Base-by-base conservation (phyloP, 2,797 vertebrate genomes). In the Podarcis siculus region DNA sequence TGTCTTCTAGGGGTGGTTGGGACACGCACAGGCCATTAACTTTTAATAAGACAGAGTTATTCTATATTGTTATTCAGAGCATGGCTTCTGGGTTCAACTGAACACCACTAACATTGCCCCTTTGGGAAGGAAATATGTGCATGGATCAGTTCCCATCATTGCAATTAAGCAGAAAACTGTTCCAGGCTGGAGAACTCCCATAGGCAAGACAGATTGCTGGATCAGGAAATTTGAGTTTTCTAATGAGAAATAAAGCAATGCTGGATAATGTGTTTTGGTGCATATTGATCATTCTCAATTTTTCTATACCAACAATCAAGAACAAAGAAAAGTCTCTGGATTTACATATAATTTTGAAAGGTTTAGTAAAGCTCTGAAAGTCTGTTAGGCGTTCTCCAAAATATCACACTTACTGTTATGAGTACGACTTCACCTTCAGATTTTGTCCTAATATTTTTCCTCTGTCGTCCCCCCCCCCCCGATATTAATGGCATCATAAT, bases 1-100 rank as follows among this genome's bases (percentile, higher is more conserved):
- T 32, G 27, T n/a, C 39, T 32, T 79, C 17, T 8, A 73, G 37
- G 72, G 58, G 37, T 75, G 5, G 15, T 35, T 76, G 25, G 55
- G 27, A 64, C 58, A 76, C 15, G 37, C 15, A 19, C 21, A 8
- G 35, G 19, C 35, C 75, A 3, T 75, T 8, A 17, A 30, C 5
- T 1, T 69, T 61, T 73, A 64, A 66, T 25, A 23, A 30, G 45
- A 19, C 13, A 72, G 30, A 66, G 42, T 15, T 79, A 37, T 58
- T 79, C 73, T 64, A 90, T 89, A 93, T 90, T 79, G 94, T 94
- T 94, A 93, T 93, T 95, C 87, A 86, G 35, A 42, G 7, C 37
- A 77, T 42, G 39, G 71, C 17, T 79, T 1, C 25, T 6, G 15
- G 13, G n/a, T 27, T 66, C 58, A 75, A 61, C 19, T 4, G 49